phyloP scores from a whole-genome alignment of 2,113 vertebrate species.

The Oreochromis aureus region DNA sequence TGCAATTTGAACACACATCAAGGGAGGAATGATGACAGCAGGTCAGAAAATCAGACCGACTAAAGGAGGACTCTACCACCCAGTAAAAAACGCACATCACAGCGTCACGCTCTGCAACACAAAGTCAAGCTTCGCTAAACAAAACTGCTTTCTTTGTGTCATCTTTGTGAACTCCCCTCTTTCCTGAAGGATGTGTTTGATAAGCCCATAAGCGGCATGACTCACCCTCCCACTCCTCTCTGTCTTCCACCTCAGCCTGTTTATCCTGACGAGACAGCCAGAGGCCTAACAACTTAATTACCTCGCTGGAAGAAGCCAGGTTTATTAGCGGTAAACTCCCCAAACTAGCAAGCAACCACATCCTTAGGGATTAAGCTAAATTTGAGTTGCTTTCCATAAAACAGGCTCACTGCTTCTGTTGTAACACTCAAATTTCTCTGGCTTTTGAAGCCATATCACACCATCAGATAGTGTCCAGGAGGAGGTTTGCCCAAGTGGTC shows the following conservation, averaged over 20 bases:
- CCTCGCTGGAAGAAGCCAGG: not conserved
- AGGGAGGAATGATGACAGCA: not conserved
- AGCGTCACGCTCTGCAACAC: not conserved
- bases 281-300: not conserved
- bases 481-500: not conserved
- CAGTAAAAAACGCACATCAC: not conserved
- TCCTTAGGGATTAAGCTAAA: not conserved
- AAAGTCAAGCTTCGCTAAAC: not conserved
- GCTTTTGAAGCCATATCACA: not conserved
- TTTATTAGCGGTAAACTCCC: not conserved
- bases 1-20: not conserved
- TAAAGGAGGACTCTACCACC: not conserved
- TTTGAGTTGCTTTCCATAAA: not conserved
- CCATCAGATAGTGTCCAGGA: not conserved
- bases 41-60: not conserved
- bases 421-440: not conserved
- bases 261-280: not conserved
- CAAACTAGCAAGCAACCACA: not conserved
- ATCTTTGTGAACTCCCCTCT: not conserved
- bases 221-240: not conserved
- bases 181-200: not conserved
- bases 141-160: not conserved
- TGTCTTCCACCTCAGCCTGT: not conserved
- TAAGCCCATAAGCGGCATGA: not conserved
- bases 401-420: not conserved